Percentiles rank a stretch among this genome's conserved stretches.
phyloP scores from a whole-genome alignment of 2,113 vertebrate genomes.

The Tapirus terrestris region DNA sequence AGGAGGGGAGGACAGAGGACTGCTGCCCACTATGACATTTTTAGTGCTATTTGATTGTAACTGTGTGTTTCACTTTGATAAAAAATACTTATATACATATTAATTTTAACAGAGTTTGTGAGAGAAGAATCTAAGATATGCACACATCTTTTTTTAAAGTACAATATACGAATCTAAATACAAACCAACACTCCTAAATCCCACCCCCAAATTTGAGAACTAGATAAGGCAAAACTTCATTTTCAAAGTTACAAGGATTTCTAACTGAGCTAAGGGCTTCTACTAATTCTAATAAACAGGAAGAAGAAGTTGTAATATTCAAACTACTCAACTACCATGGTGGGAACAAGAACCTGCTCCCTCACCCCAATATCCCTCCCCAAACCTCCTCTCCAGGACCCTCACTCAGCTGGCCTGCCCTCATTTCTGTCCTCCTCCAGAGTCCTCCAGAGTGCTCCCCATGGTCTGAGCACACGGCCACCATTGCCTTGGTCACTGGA shows the following conservation, averaged over 20 bases:
- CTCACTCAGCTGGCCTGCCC: neutral
- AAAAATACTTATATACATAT: neutral
- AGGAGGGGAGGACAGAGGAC: neutral
- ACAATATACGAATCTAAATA: neutral
- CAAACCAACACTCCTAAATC: neutral
- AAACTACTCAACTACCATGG: neutral
- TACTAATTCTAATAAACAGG: neutral
- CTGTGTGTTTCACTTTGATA: neutral
- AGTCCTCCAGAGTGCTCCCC: neutral
- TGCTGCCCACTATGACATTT: fast-evolving
- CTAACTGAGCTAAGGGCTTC: neutral
- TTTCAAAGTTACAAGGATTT: neutral
- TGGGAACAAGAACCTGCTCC: fast-evolving
- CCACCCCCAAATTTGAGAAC: neutral
- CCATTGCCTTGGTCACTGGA: neutral
- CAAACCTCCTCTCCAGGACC: neutral
- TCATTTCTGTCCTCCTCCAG: neutral
- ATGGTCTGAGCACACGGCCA: neutral
- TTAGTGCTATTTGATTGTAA: neutral
- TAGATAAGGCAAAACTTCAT: neutral
- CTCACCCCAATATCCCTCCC: neutral
- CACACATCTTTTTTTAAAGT: neutral
- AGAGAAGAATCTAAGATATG: neutral
- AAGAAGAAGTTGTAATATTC: neutral
- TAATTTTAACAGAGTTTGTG: neutral